Conservation (phyloP, 2,797 vertebrate species). For the Zonotrichia albicollis region DNA sequence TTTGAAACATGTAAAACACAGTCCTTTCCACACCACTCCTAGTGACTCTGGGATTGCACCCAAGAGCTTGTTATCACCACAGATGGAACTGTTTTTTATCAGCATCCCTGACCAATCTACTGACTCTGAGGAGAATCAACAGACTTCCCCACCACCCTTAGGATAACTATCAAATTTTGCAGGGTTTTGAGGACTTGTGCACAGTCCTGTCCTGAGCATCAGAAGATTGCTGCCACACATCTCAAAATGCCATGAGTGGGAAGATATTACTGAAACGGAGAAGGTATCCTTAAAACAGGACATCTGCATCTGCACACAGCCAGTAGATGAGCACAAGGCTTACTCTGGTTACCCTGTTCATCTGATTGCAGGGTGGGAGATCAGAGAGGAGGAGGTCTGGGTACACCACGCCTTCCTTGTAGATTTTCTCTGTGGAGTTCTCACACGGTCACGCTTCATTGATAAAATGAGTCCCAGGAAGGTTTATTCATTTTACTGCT, state of each 20-base stretch:
- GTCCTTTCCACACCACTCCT: neutral
- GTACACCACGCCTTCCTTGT: neutral
- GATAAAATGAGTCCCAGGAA: constrained; percentile 61
- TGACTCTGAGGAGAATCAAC: neutral
- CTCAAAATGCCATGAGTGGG: neutral
- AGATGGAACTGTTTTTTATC: neutral
- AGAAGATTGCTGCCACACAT: neutral
- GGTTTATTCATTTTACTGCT: constrained; percentile 63
- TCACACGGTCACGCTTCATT: constrained; percentile 35
- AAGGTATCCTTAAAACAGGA: neutral
- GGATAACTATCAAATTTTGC: neutral
- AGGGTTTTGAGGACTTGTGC: neutral
- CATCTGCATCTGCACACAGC: neutral
- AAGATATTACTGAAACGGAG: neutral
- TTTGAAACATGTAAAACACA: neutral
- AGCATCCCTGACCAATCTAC: neutral
- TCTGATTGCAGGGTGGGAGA: neutral
- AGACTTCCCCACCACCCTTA: neutral
- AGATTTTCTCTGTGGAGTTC: constrained; percentile 36
- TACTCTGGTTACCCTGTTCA: neutral
- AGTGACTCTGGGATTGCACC: neutral
- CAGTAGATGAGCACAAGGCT: neutral
- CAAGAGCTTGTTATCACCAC: neutral
- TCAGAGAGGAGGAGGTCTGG: neutral
- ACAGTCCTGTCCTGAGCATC: neutral